Conservation (phyloP, 2,797 vertebrate genomes). For the Amblyopsis hoosieri region DNA sequence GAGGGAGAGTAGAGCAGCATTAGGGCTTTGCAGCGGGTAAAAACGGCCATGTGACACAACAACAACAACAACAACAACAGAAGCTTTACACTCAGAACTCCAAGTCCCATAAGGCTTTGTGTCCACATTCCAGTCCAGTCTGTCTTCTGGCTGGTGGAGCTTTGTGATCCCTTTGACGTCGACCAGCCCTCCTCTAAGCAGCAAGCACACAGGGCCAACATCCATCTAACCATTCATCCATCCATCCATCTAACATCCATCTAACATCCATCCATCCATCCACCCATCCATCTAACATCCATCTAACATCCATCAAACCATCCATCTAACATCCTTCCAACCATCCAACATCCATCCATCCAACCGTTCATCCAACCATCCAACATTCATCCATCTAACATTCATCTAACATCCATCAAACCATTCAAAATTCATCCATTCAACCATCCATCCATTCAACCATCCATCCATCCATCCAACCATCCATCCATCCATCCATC, state of each 20-base stretch:
- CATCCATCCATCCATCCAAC: slow-evolving; percentile 1
- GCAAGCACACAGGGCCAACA: slow-evolving; percentile 62
- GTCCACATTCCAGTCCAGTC: slow-evolving; percentile 15
- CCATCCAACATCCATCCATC: slow-evolving; percentile 10
- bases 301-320: slow-evolving; percentile 21
- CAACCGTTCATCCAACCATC: neutral
- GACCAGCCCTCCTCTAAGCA: slow-evolving; percentile 72
- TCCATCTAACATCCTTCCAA: slow-evolving; percentile 14
- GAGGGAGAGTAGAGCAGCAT: slow-evolving; percentile 66
- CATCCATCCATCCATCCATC: neutral
- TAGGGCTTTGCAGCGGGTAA: slow-evolving; percentile 53
- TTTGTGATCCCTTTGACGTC: slow-evolving; percentile 47
- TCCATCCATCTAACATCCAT: slow-evolving; percentile 12
- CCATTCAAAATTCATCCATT: no score
- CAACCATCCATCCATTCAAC: no score
- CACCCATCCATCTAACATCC: slow-evolving; percentile 20
- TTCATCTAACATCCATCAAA: slow-evolving; percentile 6
- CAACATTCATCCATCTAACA: no score
- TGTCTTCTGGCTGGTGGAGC: slow-evolving; percentile 32
- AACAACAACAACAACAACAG: slow-evolving; percentile 34
- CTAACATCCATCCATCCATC: slow-evolving; percentile 19
- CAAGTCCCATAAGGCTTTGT: slow-evolving; percentile 29
- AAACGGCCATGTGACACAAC: slow-evolving; percentile 46
- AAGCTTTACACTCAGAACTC: slow-evolving; percentile 49
- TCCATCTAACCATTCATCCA: slow-evolving; percentile 25